Evolutionary conservation across 1,140 invertebrate species (phyloP).

Genomic region (Euura saliciscinereae): DNA sequence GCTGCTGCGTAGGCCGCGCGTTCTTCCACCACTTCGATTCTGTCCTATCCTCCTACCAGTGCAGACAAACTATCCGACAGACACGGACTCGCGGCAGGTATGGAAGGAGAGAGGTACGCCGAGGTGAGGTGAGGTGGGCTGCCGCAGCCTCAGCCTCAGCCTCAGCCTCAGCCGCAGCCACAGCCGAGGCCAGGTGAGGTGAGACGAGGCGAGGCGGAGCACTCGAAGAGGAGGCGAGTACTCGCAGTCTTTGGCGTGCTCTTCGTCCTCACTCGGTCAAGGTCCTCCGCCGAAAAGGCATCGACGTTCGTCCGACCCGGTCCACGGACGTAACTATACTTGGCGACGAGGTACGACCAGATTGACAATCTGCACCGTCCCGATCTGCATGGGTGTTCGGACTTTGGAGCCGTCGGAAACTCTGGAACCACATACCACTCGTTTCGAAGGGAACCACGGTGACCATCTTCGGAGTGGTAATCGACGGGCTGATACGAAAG

Average conservation of each 20-base stretch:
- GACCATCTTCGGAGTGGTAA: too few species aligned
- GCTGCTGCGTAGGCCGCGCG: conserved; percentile 50
- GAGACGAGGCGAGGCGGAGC: conserved; percentile 4
- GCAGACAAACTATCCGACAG: conserved; percentile 27
- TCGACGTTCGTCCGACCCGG: conserved; percentile 17
- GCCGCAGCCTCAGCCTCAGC: conserved; percentile 10
- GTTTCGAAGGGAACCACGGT: neutral
- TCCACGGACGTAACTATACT: conserved; percentile 45
- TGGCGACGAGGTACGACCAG: conserved; percentile 27
- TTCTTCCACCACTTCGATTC: conserved; percentile 46
- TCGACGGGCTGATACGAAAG: too few species aligned
- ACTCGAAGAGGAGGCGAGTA: conserved; percentile 6
- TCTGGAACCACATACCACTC: neutral
- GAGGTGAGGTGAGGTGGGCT: conserved; percentile 8
- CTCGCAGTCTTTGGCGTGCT: conserved; percentile 13
- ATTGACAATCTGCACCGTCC: conserved; percentile 1
- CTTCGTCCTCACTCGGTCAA: conserved; percentile 51
- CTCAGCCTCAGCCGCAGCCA: neutral
- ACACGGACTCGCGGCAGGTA: conserved; percentile 18
- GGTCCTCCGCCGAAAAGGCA: conserved; percentile 50
- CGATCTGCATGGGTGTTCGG: neutral
- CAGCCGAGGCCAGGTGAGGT: neutral
- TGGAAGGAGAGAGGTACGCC: conserved; percentile 16
- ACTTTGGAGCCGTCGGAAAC: neutral
- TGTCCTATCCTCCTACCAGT: conserved; percentile 37